Evolutionary conservation across 2,888 invertebrate species (phyloP).

Genomic region (Heterodera filipjevi): DNA sequence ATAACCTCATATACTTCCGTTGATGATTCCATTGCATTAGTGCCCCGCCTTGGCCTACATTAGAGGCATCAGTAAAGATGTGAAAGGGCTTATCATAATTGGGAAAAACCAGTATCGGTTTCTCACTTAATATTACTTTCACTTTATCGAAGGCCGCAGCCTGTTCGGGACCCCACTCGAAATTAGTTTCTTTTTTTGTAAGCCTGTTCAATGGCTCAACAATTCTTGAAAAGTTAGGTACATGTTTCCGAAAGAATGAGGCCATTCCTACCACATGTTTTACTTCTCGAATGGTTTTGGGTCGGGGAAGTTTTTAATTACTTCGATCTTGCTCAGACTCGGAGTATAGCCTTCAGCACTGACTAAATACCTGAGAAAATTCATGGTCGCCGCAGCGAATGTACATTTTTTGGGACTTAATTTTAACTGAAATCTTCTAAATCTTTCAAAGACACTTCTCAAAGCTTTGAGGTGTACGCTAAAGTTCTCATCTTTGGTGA

Average conservation of each 20-base stretch:
- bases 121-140: constrained; percentile 23
- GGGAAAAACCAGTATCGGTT: constrained; percentile 32
- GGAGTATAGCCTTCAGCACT: constrained; percentile 24
- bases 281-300: too few species aligned
- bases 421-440: constrained; percentile 22
- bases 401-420: constrained; percentile 31
- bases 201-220: constrained; percentile 34
- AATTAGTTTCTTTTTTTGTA: constrained; percentile 29
- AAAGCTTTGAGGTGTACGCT: background rate
- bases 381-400: constrained; percentile 15
- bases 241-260: constrained; percentile 41
- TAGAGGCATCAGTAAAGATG: constrained; percentile 34
- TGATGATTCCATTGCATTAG: constrained; percentile 30
- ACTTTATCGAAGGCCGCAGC: background rate
- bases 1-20: constrained; percentile 25
- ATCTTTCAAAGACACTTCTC: background rate
- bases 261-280: too few species aligned
- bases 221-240: constrained; percentile 34
- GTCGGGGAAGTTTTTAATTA: constrained; percentile 29
- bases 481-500: constrained; percentile 15
- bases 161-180: constrained; percentile 42
- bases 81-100: constrained; percentile 30
- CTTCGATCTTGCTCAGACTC: constrained; percentile 17
- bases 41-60: constrained; percentile 28
- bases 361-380: constrained; percentile 34